These are phyloP conservation scores for Homarus gammarus DNA, from an alignment of 2,888 invertebrate species.

Conservation along the genomic window DNA sequence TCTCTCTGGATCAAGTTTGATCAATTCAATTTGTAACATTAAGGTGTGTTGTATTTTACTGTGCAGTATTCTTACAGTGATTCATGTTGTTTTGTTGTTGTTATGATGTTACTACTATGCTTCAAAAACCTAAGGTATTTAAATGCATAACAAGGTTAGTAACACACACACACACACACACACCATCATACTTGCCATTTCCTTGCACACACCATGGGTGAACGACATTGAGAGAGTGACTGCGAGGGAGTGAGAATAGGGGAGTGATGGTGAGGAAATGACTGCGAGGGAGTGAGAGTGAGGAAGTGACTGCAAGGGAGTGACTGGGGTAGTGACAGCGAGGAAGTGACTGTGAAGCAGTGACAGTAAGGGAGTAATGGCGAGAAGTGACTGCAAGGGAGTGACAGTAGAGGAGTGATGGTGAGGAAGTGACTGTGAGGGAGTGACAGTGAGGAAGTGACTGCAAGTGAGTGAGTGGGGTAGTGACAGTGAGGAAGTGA, in stretches of 20 bases:
- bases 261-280: slow-evolving; percentile 3
- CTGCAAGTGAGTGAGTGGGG: not conserved
- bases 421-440: slow-evolving; percentile 12
- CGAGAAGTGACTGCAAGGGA: not conserved
- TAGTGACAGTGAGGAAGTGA: slow-evolving; percentile 23
- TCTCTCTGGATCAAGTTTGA: no score
- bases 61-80: no score
- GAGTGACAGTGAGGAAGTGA: no score
- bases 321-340: not conserved
- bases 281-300: not conserved
- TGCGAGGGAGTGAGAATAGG: slow-evolving; percentile 1
- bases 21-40: no score
- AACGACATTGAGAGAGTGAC: not conserved
- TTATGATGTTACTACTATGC: no score
- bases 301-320: not conserved
- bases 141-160: no score
- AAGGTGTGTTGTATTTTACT: no score
- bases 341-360: not conserved
- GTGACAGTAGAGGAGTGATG: slow-evolving; percentile 5
- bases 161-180: no score
- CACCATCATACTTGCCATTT: no score
- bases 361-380: not conserved
- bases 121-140: no score
- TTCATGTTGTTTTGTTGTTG: no score
- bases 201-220: no score